Evolutionary conservation across 2,113 vertebrate species (phyloP).

Genomic region (Bos indicus): DNA sequence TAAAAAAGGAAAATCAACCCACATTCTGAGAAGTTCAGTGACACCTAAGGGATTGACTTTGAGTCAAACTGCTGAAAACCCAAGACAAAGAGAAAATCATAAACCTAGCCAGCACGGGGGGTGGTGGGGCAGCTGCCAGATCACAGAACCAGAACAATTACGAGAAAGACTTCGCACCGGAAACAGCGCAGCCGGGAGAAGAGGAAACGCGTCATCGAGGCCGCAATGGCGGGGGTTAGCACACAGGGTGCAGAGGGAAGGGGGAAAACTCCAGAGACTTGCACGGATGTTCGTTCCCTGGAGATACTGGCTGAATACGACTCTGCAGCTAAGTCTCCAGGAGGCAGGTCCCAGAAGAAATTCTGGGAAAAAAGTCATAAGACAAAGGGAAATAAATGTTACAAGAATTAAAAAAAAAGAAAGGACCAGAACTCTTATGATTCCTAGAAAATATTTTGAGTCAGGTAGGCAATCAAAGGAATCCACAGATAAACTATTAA

Average conservation of each 20-base stretch:
- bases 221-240: rapidly evolving
- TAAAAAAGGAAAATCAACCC: not conserved
- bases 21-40: not conserved
- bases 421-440: not conserved
- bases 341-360: not conserved
- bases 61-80: rapidly evolving
- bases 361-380: rapidly evolving
- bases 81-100: not conserved
- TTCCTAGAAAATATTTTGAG: not conserved
- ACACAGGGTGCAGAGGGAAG: rapidly evolving
- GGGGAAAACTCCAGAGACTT: not conserved
- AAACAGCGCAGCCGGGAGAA: rapidly evolving
- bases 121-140: rapidly evolving
- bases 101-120: rapidly evolving
- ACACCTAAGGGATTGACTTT: rapidly evolving
- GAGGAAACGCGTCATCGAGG: not conserved
- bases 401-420: not conserved
- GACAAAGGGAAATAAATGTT: not conserved
- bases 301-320: rapidly evolving
- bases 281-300: rapidly evolving
- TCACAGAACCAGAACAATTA: too few species aligned
- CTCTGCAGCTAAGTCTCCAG: not conserved
- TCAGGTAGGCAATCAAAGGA: not conserved
- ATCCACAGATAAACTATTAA: not conserved
- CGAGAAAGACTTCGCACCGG: rapidly evolving